phyloP scores from a whole-genome alignment of 35 echinoderm and acorn worm genomes.

The Stichopus chloronotus region DNA sequence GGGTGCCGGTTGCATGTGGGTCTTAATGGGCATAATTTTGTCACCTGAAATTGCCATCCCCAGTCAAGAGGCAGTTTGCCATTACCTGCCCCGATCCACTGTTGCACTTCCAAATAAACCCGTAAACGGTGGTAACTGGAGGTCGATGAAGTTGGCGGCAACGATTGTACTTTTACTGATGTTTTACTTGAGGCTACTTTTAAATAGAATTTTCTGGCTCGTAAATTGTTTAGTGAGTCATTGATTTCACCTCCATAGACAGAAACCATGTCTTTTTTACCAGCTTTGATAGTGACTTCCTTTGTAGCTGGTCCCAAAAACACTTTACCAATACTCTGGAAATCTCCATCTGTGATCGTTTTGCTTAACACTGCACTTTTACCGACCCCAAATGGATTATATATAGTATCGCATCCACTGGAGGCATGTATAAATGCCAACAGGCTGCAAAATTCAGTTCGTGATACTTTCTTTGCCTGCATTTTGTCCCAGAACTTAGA shows the following conservation, averaged over 20 bases:
- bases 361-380: conserved; percentile 11
- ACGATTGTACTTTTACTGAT: not conserved
- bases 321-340: not conserved
- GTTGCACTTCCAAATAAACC: conserved; percentile 30
- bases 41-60: conserved; percentile 3
- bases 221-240: not conserved
- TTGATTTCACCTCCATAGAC: not conserved
- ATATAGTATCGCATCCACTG: conserved; percentile 60
- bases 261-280: not conserved
- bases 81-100: conserved; percentile 35
- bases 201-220: not conserved
- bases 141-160: conserved; percentile 47
- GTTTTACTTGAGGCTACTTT: conserved; percentile 41
- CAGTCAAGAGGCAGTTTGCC: not conserved
- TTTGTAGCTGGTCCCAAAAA: not conserved
- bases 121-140: conserved; percentile 25
- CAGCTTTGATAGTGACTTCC: conserved; percentile 17
- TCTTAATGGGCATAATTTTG: not conserved
- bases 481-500: not conserved
- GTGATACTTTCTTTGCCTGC: too few relatives aligned
- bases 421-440: conserved; percentile 52
- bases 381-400: conserved; percentile 18
- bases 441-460: not conserved
- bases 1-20: not conserved
- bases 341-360: not conserved